Conservation (phyloP, 2,888 invertebrate species). For the Brachyopa scutellaris region DNA sequence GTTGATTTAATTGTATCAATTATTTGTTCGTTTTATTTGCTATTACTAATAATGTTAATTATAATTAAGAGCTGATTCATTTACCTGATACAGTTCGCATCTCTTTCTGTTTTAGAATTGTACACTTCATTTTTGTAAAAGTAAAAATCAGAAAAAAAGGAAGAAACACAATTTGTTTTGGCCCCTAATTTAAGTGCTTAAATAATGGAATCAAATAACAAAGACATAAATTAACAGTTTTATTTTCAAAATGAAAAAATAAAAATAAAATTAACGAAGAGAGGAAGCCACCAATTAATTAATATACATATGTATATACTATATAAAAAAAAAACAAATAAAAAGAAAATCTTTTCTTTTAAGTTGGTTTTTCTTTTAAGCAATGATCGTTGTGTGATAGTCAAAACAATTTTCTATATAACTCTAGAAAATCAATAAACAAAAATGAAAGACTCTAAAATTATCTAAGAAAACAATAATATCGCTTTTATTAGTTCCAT, state of each 20-base stretch:
- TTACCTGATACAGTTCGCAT: slow-evolving; percentile 39
- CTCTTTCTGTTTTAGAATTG: slow-evolving; percentile 24
- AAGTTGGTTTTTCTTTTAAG: slow-evolving; percentile 1
- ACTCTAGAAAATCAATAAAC: slow-evolving; percentile 31
- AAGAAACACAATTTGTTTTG: slow-evolving; percentile 27
- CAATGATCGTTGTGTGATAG: slow-evolving; percentile 13
- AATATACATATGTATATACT: too few relatives aligned
- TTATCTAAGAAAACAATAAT: slow-evolving; percentile 61
- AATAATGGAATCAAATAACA: slow-evolving; percentile 58
- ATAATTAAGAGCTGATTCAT: slow-evolving; percentile 43
- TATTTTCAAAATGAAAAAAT: slow-evolving; percentile 41
- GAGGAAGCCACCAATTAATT: slow-evolving; percentile 68
- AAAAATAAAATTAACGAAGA: slow-evolving; percentile 49
- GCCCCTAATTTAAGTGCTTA: slow-evolving; percentile 16
- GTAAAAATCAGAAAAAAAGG: background rate
- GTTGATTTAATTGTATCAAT: slow-evolving; percentile 4
- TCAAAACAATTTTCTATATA: slow-evolving; percentile 13
- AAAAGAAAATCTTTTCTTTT: slow-evolving; percentile 20
- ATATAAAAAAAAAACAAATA: slow-evolving; percentile 57
- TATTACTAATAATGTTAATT: slow-evolving; percentile 19
- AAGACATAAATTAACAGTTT: slow-evolving; percentile 64
- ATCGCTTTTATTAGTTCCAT: slow-evolving; percentile 6
- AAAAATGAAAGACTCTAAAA: slow-evolving; percentile 26
- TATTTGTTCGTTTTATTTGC: slow-evolving; percentile 4
- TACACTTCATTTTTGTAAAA: slow-evolving; percentile 36